Percentiles rank a stretch among this genome's conserved stretches.
Evolutionary conservation across 2,113 vertebrate species (phyloP).

Genomic region (Chelonoidis abingdonii): DNA sequence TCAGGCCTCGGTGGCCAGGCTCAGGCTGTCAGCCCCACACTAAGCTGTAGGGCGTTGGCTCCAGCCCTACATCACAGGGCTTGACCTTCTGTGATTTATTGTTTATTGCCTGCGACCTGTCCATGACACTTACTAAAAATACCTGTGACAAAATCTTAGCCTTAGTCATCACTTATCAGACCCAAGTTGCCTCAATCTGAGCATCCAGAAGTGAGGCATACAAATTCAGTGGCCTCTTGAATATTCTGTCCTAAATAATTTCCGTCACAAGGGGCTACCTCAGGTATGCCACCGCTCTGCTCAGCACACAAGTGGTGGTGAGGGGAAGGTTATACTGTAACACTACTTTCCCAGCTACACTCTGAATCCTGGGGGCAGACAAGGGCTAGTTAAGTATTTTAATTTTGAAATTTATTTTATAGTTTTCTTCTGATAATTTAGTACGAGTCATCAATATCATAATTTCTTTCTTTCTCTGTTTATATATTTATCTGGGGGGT

Average conservation of each 20-base stretch:
- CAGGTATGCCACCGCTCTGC: neutral
- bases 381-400: neutral
- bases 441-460: neutral
- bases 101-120: too few species aligned
- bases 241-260: neutral
- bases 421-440: neutral
- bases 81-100: too few species aligned
- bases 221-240: neutral
- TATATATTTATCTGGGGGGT: neutral
- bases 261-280: neutral
- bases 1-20: too few species aligned
- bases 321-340: neutral
- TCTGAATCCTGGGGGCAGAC: neutral
- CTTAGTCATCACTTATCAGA: neutral
- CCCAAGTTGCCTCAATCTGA: neutral
- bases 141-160: too few species aligned
- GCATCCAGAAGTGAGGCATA: neutral
- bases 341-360: neutral
- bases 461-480: neutral
- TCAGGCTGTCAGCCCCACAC: too few species aligned
- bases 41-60: neutral
- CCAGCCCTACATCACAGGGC: too few species aligned
- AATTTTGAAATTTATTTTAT: neutral
- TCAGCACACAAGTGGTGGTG: neutral
- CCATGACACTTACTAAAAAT: too few species aligned